Base-by-base conservation (phyloP, 2,797 vertebrate species). In the Podarcis siculus region DNA sequence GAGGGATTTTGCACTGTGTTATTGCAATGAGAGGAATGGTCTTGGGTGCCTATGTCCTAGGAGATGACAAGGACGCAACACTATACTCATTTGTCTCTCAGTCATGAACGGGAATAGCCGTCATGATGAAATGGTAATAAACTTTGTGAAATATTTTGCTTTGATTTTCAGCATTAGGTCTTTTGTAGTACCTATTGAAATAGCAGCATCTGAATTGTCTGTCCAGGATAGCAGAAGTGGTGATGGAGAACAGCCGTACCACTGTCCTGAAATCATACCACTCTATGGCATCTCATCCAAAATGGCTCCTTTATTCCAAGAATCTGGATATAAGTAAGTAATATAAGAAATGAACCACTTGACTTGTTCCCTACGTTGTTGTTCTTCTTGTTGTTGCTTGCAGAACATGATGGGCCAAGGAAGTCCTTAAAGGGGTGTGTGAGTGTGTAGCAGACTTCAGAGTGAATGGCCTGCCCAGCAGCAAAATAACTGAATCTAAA, bases 261-360 rank as follows among this genome's bases (percentile, higher is more conserved):
- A 93, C 15, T 97, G 98, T 92, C 99, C 98, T 91, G 98, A 99
- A 95, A 98, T 99, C 93, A 97, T 96, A 49, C 92, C 96, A 0
- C 96, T 99, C 39, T 99, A 99, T 92, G 98, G 97, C 2, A 97
- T 99, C 89, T 97, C 98, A 37, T 86, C 98, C 89, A 97, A 96
- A 89, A 96, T 99, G 95, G 93, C 97, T 87, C 97, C 98, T 30
- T 97, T 99, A 83, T 99, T 99, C 93, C 95, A 97, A 94, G 98
- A 98, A 30, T 97, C 97, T 89, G 97, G 98, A 86, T 98, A 98
- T 94, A 98, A 96, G 99, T 99, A 93, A 96, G 96, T 92, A 69
- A 61, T 83, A 12, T 87, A 85, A 83, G 87, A 55, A 89, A 55
- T 69, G 32, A 75, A 45, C 17, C 5, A 3, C 42, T 3, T 67